These are phyloP conservation scores for Odontamblyopus rebecca DNA, from an alignment of 2,797 vertebrate genomes.

Conservation along the genomic window DNA sequence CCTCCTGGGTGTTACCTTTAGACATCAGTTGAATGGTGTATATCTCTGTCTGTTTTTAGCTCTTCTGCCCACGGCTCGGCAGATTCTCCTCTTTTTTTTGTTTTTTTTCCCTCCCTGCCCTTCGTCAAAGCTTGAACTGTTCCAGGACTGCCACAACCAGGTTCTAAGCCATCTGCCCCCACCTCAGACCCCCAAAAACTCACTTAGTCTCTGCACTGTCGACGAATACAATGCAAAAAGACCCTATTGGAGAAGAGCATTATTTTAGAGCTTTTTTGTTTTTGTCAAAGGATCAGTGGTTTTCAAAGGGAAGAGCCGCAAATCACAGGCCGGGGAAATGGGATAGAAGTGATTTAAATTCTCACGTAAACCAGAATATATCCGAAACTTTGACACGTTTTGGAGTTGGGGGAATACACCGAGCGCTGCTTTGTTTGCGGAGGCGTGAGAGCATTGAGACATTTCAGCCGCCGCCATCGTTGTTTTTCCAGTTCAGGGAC, in stretches of 20 bases:
- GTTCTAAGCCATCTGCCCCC: conserved; percentile 84
- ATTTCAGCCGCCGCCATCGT: conserved; percentile 21
- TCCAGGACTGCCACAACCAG: conserved; percentile 74
- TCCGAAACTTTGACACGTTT: neutral
- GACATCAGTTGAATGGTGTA: conserved; percentile 99
- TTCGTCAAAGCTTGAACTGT: conserved; percentile 71
- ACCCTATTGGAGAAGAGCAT: conserved; percentile 69
- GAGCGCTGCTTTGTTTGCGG: conserved; percentile 70
- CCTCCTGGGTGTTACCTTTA: conserved; percentile 82
- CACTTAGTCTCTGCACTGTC: conserved; percentile 78
- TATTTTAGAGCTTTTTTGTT: conserved; percentile 20
- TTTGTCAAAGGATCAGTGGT: conserved; percentile 3
- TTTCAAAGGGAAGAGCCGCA: conserved; percentile 37
- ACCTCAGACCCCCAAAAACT: conserved; percentile 67
- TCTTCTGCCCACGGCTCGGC: conserved; percentile 78
- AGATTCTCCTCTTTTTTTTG: conserved; percentile 60
- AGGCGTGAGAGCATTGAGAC: conserved; percentile 66
- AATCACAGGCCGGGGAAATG: too few relatives aligned
- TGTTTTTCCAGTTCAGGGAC: conserved; percentile 71
- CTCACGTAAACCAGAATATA: neutral
- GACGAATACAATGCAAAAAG: conserved; percentile 76
- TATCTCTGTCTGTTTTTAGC: conserved; percentile 85
- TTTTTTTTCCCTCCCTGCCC: conserved; percentile 18
- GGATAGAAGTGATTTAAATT: too few relatives aligned
- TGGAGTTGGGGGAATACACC: conserved; percentile 53